Evolutionary conservation across 2,888 invertebrate genomes (phyloP), one percentile per base, ranked within the genome.

Genomic region (Loripinus fragilis): DNA sequence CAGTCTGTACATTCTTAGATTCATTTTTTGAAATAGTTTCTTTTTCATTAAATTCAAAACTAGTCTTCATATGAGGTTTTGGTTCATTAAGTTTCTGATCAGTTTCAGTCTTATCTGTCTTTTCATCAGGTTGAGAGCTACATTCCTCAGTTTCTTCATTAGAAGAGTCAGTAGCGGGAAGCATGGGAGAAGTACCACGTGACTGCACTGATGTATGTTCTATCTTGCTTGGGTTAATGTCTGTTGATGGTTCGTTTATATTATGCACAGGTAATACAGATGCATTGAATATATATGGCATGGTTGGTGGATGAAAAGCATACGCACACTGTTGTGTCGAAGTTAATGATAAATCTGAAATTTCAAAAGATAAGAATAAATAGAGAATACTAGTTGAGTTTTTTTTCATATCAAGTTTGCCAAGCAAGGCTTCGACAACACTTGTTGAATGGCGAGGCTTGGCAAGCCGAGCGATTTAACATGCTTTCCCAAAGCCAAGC

Each of bases 121-220:
- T 60, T 2, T 79, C 83, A 28, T 86, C 81, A 15, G 74, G 76
- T 35, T 71, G 35, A 15, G 64, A 55, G 41, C 38, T 35, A 50
- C 55, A 65, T 0, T 81, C 83, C 35, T 83, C 85, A n/a, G 52
- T 73, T 50, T 85, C 85, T 35, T 85, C 85, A 33, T 73, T 66
- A 15, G 77, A 81, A 0, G 79, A 80, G 73, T 86, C 87, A 20
- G 75, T 85, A 20, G 88, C 89, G 41, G 90, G 87, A 74, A 88
- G 78, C 87, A 91, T 91, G 10, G 91, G 91, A 20, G 91, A 91
- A 0, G 90, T 90, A n/a, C 91, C 91, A 25, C 90, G 84, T 66
- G 91, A 91, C 81, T 90, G 88, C 38, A 90, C 87, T 20, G 84
- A 80, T 41, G 90, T 83, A 20, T 76, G 76, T 60, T 90, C 89